These are phyloP conservation scores for Artemia sinica DNA, from an alignment of 2,888 invertebrate species.

Conservation along the genomic window DNA sequence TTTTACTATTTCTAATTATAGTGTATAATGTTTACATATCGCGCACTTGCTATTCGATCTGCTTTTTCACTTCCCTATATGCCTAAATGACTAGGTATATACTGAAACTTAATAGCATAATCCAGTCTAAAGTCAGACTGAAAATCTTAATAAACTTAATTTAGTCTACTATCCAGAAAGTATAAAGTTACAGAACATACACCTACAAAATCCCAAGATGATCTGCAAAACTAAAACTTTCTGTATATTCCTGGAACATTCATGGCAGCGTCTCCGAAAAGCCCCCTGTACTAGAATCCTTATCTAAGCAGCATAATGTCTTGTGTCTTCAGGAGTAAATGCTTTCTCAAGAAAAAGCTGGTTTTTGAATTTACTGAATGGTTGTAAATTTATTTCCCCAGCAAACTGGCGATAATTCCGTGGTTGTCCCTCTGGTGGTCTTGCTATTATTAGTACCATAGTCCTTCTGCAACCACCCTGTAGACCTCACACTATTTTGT, in stretches of 20 bases:
- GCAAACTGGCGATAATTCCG: background rate
- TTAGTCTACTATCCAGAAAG: background rate
- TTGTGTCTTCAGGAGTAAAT: background rate
- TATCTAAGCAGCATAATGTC: background rate
- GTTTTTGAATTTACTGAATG: background rate
- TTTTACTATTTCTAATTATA: too few species aligned
- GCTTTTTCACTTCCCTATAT: too few species aligned
- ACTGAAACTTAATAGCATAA: too few species aligned
- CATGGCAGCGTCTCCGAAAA: too few species aligned
- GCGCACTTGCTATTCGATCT: too few species aligned
- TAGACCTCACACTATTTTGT: background rate
- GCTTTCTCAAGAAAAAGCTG: background rate
- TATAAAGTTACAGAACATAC: background rate
- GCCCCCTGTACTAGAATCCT: background rate
- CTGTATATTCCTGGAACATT: conserved; percentile 1
- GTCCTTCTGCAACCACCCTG: background rate
- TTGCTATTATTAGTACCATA: background rate
- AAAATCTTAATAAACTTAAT: background rate
- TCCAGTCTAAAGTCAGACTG: too few species aligned
- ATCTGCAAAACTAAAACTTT: background rate
- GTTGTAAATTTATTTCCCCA: background rate
- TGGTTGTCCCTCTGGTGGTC: background rate
- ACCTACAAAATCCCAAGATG: background rate
- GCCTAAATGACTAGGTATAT: too few species aligned
- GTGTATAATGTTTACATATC: too few species aligned